Conservation (phyloP, 2,113 vertebrate species). For the Erythrocercus mccallii region DNA sequence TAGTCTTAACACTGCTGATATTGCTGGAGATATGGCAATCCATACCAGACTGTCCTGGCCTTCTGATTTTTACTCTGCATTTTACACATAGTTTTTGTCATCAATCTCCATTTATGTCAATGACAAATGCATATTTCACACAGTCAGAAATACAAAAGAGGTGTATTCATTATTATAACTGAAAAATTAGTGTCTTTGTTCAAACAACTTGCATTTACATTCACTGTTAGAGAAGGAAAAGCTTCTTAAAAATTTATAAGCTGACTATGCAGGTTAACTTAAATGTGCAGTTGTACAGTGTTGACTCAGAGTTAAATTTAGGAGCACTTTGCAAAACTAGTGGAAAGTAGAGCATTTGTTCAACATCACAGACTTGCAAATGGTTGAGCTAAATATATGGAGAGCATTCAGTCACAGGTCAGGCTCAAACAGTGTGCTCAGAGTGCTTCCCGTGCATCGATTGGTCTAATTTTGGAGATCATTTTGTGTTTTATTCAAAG, state of each 20-base stretch:
- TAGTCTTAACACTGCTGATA: rapidly evolving
- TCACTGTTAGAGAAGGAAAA: conserved; percentile 13
- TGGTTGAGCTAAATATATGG: conserved; percentile 55
- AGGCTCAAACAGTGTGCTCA: background rate
- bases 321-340: conserved; percentile 48
- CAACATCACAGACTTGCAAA: conserved; percentile 42
- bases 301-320: conserved; percentile 67
- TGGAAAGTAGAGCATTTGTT: conserved; percentile 47
- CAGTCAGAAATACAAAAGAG: background rate
- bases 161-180: conserved; percentile 26
- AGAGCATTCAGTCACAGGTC: conserved; percentile 24
- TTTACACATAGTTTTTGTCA: background rate
- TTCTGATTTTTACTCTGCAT: conserved; percentile 20
- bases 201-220: conserved; percentile 51
- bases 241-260: conserved; percentile 63
- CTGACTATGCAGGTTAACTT: conserved; percentile 64
- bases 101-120: background rate
- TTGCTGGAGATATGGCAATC: background rate
- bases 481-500: conserved; percentile 29
- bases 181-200: conserved; percentile 58
- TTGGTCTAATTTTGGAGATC: conserved; percentile 16
- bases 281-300: conserved; percentile 17
- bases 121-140: background rate
- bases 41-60: background rate
- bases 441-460: background rate